phyloP scores from a whole-genome alignment of 2,888 invertebrate genomes.

The Drosophila nr. medialis region DNA sequence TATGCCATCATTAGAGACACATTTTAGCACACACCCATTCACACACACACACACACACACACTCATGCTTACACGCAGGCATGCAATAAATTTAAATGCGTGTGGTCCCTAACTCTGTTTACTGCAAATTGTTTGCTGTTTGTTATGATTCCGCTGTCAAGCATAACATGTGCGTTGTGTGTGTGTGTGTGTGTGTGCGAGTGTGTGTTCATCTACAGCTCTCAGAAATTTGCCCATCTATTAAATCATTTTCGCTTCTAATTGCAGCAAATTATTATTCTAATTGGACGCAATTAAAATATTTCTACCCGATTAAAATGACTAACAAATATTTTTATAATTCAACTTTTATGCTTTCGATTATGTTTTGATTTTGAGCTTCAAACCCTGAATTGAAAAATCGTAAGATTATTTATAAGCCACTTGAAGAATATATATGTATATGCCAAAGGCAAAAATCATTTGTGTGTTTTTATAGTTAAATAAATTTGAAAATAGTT shows the following conservation, averaged over 20 bases:
- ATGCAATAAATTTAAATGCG: slow-evolving; percentile 57
- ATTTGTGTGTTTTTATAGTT: too few species aligned
- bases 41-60: slow-evolving; percentile 14
- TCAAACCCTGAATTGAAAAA: background rate
- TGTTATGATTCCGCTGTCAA: slow-evolving; percentile 51
- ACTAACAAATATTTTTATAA: background rate
- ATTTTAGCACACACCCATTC: slow-evolving; percentile 18
- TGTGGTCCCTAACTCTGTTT: slow-evolving; percentile 3
- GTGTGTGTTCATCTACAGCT: slow-evolving; percentile 23
- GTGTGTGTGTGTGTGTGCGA: slow-evolving; percentile 1
- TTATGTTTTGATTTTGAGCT: background rate
- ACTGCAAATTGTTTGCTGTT: slow-evolving; percentile 64
- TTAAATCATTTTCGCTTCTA: slow-evolving; percentile 58
- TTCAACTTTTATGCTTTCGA: background rate
- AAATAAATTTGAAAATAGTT: too few species aligned
- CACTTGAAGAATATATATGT: background rate
- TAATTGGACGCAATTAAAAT: slow-evolving; percentile 27
- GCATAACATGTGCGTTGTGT: slow-evolving; percentile 9
- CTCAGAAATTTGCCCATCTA: slow-evolving; percentile 32
- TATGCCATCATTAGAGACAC: slow-evolving; percentile 77
- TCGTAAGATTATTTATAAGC: background rate
- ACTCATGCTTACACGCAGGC: slow-evolving; percentile 15
- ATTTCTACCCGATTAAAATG: slow-evolving; percentile 2
- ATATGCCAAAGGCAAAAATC: background rate
- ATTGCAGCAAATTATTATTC: slow-evolving; percentile 60